These are phyloP conservation scores for Drosophila hydei DNA, from an alignment of 1,140 invertebrate species.

Conservation along the genomic window DNA sequence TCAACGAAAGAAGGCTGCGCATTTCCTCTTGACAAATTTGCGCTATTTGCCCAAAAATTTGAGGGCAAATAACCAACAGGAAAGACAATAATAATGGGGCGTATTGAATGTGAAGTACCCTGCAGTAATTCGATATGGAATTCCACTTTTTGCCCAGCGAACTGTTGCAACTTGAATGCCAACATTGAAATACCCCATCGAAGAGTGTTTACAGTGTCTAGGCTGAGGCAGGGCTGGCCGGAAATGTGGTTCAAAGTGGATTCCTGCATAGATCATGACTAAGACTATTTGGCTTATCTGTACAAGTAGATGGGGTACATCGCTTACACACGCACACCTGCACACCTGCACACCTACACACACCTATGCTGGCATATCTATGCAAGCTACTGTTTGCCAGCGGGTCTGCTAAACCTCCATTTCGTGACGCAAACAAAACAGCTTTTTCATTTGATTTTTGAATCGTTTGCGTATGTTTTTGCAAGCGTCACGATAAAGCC, in stretches of 20 bases:
- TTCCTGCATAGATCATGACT: slow-evolving; percentile 35
- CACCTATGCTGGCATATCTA: background rate
- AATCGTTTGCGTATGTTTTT: slow-evolving; percentile 18
- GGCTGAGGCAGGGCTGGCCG: background rate
- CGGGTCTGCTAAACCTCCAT: slow-evolving; percentile 25
- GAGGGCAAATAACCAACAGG: slow-evolving; percentile 31
- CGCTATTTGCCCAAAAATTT: slow-evolving; percentile 61
- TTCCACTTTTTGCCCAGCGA: too few relatives aligned
- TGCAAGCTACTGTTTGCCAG: slow-evolving; percentile 14
- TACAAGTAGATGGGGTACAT: slow-evolving; percentile 6
- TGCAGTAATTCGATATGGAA: background rate
- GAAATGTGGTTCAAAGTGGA: slow-evolving; percentile 28
- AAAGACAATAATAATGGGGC: background rate
- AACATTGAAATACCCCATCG: background rate
- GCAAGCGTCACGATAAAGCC: slow-evolving; percentile 17
- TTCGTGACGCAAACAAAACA: slow-evolving; percentile 31
- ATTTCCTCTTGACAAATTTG: slow-evolving; percentile 74
- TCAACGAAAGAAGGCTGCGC: slow-evolving; percentile 45
- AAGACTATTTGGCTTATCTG: slow-evolving; percentile 26
- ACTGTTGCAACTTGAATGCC: background rate
- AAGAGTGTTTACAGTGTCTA: background rate
- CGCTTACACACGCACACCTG: too few relatives aligned
- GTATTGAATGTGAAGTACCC: background rate
- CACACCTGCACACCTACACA: background rate
- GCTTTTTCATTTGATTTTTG: background rate